Conservation (phyloP, 2,797 vertebrate genomes). For the Galago senegalensis region DNA sequence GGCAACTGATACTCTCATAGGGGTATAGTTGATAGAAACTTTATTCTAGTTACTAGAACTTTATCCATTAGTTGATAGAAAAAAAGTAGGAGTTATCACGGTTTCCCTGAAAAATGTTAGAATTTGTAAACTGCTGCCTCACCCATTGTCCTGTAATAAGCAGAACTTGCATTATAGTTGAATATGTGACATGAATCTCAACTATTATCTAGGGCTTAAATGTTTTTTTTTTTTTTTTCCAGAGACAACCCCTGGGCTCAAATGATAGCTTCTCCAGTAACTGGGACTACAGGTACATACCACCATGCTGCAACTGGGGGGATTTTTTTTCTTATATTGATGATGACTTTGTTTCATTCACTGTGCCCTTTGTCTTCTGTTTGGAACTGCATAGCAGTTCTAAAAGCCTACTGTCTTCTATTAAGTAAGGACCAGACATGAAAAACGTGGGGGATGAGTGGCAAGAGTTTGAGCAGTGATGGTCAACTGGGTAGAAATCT, state of each 20-base stretch:
- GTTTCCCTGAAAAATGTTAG: slow-evolving; percentile 41
- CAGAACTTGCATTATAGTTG: not conserved
- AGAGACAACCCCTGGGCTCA: not conserved
- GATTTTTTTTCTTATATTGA: not conserved
- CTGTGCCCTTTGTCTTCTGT: not conserved
- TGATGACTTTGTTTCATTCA: not conserved
- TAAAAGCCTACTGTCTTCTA: not conserved
- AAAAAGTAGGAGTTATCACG: not conserved
- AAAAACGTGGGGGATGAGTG: slow-evolving; percentile 17
- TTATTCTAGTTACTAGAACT: too few relatives aligned
- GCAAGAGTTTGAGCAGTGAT: not conserved
- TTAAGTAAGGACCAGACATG: slow-evolving; percentile 7
- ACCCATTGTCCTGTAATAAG: not conserved
- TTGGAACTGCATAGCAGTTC: not conserved
- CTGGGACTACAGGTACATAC: not conserved
- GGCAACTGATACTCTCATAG: not conserved
- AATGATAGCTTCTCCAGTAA: not conserved
- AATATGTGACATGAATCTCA: slow-evolving; percentile 7
- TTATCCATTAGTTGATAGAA: not conserved
- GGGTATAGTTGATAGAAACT: not conserved
- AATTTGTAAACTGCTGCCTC: slow-evolving; percentile 1
- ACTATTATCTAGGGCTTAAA: not conserved
- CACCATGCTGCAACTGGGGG: not conserved
- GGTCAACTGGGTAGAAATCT: slow-evolving; percentile 6
- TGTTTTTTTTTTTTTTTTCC: not conserved